Evolutionary conservation across 2,797 vertebrate genomes (phyloP).

Genomic region (Sebastes trivittatus): DNA sequence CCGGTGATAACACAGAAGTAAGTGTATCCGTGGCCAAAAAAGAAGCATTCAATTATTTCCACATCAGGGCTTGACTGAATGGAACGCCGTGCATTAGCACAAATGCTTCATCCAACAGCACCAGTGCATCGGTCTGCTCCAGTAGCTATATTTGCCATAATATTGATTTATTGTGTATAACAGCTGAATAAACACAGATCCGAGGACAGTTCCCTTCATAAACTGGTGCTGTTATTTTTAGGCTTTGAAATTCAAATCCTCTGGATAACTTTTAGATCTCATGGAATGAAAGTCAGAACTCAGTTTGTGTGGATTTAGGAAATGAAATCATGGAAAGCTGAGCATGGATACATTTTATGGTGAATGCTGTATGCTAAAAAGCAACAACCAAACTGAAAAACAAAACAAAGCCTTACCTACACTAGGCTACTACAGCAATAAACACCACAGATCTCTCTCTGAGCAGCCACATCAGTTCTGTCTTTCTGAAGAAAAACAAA

Average conservation of each 20-base stretch:
- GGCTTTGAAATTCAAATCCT: conserved; percentile 43
- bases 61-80: neutral
- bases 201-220: conserved; percentile 25
- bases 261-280: neutral
- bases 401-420: neutral
- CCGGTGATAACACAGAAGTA: neutral
- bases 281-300: conserved; percentile 16
- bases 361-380: neutral
- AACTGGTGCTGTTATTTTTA: conserved; percentile 34
- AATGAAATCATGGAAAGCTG: neutral
- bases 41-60: conserved; percentile 2
- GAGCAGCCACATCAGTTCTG: neutral
- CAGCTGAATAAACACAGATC: conserved; percentile 62
- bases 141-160: conserved; percentile 34
- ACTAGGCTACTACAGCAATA: neutral
- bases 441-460: neutral
- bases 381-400: neutral
- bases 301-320: neutral
- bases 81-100: neutral
- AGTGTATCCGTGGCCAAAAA: neutral
- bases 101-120: conserved; percentile 14
- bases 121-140: conserved; percentile 4
- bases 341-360: neutral
- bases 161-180: conserved; percentile 47
- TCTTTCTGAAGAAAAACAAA: neutral